These are phyloP conservation scores for Zophobas morio DNA, from an alignment of 1,140 invertebrate genomes.

Conservation along the genomic window DNA sequence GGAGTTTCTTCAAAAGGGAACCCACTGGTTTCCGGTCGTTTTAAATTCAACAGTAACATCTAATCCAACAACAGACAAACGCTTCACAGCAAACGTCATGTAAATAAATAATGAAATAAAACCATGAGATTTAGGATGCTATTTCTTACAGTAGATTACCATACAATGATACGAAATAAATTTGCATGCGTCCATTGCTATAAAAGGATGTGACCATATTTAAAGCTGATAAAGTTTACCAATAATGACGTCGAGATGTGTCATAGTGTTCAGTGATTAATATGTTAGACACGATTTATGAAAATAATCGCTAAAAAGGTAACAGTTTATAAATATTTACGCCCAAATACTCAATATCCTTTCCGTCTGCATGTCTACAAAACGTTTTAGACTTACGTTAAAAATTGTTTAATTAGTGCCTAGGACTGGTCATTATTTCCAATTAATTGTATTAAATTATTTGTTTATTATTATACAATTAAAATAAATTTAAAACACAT, in stretches of 20 bases:
- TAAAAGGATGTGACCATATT: conserved; percentile 33
- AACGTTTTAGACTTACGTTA: no score
- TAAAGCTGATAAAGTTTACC: conserved; percentile 34
- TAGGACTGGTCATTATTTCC: no score
- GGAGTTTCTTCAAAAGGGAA: no score
- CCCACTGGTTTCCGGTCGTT: conserved; percentile 5
- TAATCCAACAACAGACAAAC: conserved; percentile 11
- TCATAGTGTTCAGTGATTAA: conserved; percentile 11
- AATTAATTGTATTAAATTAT: no score
- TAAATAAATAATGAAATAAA: conserved; percentile 33
- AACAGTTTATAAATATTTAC: no score
- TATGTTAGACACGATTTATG: conserved; percentile 8
- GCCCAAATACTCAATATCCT: no score
- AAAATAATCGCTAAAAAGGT: not conserved
- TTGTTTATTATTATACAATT: no score
- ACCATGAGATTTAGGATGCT: conserved; percentile 14
- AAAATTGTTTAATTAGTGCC: no score
- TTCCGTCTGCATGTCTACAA: no score
- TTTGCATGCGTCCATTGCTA: conserved; percentile 27
- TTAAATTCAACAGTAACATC: conserved; percentile 28
- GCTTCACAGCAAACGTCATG: conserved; percentile 5
- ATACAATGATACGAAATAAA: conserved; percentile 36
- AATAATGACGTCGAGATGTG: conserved; percentile 38
- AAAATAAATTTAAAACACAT: no score
- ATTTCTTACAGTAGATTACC: conserved; percentile 7